Evolutionary conservation across 2,888 invertebrate species (phyloP).

Genomic region (Drosophila atroscutellata): DNA sequence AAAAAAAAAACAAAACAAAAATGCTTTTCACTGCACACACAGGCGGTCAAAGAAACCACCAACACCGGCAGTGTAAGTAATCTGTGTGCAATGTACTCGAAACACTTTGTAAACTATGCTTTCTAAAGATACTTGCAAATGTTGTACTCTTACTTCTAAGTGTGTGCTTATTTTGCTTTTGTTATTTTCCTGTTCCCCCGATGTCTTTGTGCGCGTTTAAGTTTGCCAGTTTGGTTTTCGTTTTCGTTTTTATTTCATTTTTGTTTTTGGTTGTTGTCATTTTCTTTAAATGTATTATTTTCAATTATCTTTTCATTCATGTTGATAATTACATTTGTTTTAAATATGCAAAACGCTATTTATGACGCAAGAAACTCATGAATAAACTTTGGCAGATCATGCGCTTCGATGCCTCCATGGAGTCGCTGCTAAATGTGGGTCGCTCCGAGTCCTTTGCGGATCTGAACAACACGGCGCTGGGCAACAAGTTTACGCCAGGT

Average conservation of each 20-base stretch:
- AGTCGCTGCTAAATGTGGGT: constrained; percentile 90
- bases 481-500: constrained; percentile 70
- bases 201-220: constrained; percentile 59
- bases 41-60: constrained; percentile 90
- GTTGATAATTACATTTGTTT: constrained; percentile 56
- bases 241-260: constrained; percentile 33
- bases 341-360: constrained; percentile 52
- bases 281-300: constrained; percentile 35
- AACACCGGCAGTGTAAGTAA: constrained; percentile 89
- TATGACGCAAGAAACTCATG: constrained; percentile 76
- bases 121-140: constrained; percentile 29
- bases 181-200: constrained; percentile 14
- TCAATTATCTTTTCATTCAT: constrained; percentile 65
- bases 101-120: constrained; percentile 46
- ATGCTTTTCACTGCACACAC: constrained; percentile 76
- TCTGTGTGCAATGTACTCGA: constrained; percentile 49
- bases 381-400: constrained; percentile 88
- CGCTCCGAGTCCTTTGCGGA: constrained; percentile 94
- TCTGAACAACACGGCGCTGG: constrained; percentile 88
- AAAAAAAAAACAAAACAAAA: constrained; percentile 31
- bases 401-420: constrained; percentile 92
- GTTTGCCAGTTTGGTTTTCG: constrained; percentile 48
- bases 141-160: constrained; percentile 8
- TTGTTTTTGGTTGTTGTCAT: constrained; percentile 9
- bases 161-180: constrained; percentile 20